phyloP scores from a whole-genome alignment of 1,140 invertebrate genomes.

The Trachelipus rathkii region DNA sequence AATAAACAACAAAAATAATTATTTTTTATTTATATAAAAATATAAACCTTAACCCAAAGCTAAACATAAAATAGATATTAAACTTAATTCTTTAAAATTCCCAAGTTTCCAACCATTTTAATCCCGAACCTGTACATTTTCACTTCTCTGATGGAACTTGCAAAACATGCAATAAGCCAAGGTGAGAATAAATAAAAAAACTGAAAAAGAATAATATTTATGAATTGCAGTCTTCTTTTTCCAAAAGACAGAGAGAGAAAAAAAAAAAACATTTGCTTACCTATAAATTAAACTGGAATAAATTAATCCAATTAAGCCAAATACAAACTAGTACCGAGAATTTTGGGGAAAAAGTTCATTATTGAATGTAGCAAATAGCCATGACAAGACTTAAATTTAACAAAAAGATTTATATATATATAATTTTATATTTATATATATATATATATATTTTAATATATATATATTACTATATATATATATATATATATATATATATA shows the following conservation, averaged over 20 bases:
- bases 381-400: conserved; percentile 70
- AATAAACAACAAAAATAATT: background rate
- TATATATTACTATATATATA: too few relatives aligned
- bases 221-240: background rate
- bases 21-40: background rate
- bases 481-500: too few relatives aligned
- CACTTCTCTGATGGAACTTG: conserved; percentile 65
- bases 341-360: conserved; percentile 56
- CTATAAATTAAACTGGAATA: conserved; percentile 17
- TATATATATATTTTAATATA: too few relatives aligned
- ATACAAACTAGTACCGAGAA: conserved; percentile 62
- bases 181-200: conserved; percentile 57
- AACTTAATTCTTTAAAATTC: conserved; percentile 64
- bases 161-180: conserved; percentile 78
- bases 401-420: too few relatives aligned
- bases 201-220: conserved; percentile 26
- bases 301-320: conserved; percentile 59
- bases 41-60: background rate
- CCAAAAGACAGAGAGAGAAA: background rate
- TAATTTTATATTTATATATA: too few relatives aligned
- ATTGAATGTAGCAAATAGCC: conserved; percentile 66
- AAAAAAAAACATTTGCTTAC: background rate
- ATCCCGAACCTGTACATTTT: conserved; percentile 71
- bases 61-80: background rate
- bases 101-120: conserved; percentile 89